Percentiles rank a stretch among this genome's conserved stretches.
These are phyloP conservation scores for Mythimna ferrago DNA, from an alignment of 2,888 invertebrate species.

Conservation along the genomic window DNA sequence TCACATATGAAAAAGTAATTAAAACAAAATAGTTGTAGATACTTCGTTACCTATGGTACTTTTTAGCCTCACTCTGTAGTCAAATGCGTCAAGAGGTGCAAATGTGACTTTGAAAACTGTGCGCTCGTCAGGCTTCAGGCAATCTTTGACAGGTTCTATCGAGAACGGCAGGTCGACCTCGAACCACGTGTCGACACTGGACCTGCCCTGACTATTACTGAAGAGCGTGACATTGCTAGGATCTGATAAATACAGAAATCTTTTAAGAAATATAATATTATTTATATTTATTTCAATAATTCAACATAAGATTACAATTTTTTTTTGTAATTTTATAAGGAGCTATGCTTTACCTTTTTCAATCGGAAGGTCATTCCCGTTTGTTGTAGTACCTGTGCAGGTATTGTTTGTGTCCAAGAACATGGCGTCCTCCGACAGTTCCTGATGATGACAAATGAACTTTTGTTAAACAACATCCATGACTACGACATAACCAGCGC, in stretches of 20 bases:
- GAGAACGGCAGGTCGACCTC: conserved; percentile 87
- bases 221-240: conserved; percentile 83
- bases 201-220: conserved; percentile 78
- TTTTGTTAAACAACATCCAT: neutral
- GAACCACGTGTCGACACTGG: conserved; percentile 86
- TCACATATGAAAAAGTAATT: neutral
- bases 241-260: conserved; percentile 60
- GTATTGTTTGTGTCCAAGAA: conserved; percentile 20
- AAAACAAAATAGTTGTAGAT: neutral
- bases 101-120: conserved; percentile 88
- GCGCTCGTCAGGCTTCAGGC: conserved; percentile 83
- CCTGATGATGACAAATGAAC: conserved; percentile 22
- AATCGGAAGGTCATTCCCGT: conserved; percentile 20
- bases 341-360: conserved; percentile 38
- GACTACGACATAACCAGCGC: neutral
- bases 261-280: no score
- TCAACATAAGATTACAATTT: neutral
- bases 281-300: neutral
- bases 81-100: conserved; percentile 89
- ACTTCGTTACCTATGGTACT: conserved; percentile 82
- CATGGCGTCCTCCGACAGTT: neutral
- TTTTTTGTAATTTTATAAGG: no score
- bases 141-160: conserved; percentile 85
- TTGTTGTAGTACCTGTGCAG: conserved; percentile 30
- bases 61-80: conserved; percentile 85